Evolutionary conservation across 2,888 invertebrate species (phyloP).

Genomic region (Adelognathus sp.): DNA sequence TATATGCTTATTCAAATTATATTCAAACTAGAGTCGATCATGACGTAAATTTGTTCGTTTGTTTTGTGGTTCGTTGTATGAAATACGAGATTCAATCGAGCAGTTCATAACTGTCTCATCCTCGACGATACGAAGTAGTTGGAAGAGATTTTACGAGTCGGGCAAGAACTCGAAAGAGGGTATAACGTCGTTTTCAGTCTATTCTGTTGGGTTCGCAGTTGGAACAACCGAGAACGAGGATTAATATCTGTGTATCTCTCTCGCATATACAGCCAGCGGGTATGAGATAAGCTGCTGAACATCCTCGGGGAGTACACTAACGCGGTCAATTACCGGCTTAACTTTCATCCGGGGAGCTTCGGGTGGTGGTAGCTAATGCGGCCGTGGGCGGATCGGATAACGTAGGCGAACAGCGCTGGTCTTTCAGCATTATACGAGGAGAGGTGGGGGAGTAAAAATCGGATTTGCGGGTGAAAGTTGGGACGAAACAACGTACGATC

Average conservation of each 20-base stretch:
- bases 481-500: background rate
- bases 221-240: background rate
- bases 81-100: too few species aligned
- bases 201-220: background rate
- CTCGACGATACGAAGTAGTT: background rate
- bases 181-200: background rate
- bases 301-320: conserved; percentile 38
- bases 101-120: background rate
- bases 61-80: too few species aligned
- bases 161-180: background rate
- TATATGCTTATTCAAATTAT: too few species aligned
- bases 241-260: background rate
- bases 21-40: too few species aligned
- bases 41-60: too few species aligned
- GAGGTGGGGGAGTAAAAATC: background rate
- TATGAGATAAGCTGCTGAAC: conserved; percentile 39
- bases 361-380: background rate
- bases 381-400: background rate
- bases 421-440: background rate
- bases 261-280: conserved; percentile 10
- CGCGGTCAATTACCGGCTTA: conserved; percentile 51
- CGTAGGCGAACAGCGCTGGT: background rate
- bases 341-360: conserved; percentile 31
- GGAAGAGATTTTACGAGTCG: background rate
- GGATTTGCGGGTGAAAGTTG: background rate